These are phyloP conservation scores for Ceuthmochares aereus DNA, from an alignment of 2,113 vertebrate genomes.

Conservation along the genomic window DNA sequence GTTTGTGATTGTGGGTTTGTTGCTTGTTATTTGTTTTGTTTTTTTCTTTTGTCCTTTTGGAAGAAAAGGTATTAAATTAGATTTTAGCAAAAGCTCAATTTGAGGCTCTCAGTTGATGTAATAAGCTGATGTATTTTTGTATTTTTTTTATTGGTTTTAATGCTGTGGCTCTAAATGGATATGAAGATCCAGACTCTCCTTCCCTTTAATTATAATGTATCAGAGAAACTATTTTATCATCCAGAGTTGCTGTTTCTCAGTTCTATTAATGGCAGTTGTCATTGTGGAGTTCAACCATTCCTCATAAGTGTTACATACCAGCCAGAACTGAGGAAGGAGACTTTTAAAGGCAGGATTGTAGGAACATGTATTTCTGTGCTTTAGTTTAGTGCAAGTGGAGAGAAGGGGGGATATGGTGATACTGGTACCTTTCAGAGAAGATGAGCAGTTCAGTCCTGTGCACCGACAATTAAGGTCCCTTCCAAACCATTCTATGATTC, in stretches of 20 bases:
- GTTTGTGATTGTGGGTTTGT: background rate
- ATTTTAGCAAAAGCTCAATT: background rate
- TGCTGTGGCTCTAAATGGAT: background rate
- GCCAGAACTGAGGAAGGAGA: background rate
- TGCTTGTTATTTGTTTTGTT: no score
- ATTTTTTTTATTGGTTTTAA: background rate
- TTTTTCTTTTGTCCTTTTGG: background rate
- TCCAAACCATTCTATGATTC: no score
- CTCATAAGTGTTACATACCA: background rate
- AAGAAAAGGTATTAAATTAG: background rate
- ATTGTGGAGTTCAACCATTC: background rate
- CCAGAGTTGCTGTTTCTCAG: no score
- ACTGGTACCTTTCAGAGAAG: background rate
- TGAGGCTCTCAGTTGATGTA: background rate
- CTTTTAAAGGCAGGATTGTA: background rate
- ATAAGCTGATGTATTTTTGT: background rate
- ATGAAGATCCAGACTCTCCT: background rate
- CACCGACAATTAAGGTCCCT: no score
- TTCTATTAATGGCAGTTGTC: background rate
- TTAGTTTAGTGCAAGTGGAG: background rate
- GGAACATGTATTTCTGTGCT: background rate
- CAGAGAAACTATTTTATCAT: background rate
- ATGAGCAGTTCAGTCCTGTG: background rate
- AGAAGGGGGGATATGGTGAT: no score
- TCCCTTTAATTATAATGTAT: background rate